Conservation (phyloP, 2,888 invertebrate species). For the Nomada hirtipes region DNA sequence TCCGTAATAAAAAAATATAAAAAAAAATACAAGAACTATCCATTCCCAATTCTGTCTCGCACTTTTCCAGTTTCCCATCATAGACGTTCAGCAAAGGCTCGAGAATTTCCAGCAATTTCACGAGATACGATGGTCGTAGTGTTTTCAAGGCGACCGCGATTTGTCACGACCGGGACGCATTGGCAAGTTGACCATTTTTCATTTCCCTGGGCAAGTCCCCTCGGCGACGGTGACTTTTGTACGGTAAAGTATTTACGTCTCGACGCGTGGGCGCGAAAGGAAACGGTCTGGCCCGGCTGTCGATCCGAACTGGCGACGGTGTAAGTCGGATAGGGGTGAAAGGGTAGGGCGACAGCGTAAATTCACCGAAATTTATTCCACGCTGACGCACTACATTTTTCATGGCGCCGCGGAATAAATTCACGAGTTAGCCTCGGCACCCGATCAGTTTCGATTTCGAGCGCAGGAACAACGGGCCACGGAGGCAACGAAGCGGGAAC, state of each 20-base stretch:
- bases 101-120: background rate
- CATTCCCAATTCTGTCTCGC: background rate
- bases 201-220: conserved; percentile 10
- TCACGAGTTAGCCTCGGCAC: conserved; percentile 49
- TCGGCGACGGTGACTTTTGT: conserved; percentile 32
- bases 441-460: conserved; percentile 67
- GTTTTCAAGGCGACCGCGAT: conserved; percentile 15
- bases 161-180: conserved; percentile 33
- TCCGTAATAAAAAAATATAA: background rate
- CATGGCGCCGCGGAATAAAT: conserved; percentile 64
- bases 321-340: background rate
- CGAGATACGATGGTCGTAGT: background rate
- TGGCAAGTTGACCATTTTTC: conserved; percentile 46
- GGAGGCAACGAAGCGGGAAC: conserved; percentile 53
- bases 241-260: conserved; percentile 52
- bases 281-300: conserved; percentile 12
- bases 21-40: background rate
- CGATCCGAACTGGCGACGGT: conserved; percentile 20
- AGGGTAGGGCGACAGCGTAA: conserved; percentile 49
- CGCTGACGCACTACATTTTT: conserved; percentile 68
- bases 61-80: background rate
- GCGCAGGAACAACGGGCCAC: conserved; percentile 53
- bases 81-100: background rate
- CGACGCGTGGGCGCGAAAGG: conserved; percentile 10
- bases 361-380: conserved; percentile 70